A percentile compares a stretch with the other conserved stretches of the same genome.
Conservation (phyloP, 2,888 invertebrate genomes). For the Polydesmus complanatus region DNA sequence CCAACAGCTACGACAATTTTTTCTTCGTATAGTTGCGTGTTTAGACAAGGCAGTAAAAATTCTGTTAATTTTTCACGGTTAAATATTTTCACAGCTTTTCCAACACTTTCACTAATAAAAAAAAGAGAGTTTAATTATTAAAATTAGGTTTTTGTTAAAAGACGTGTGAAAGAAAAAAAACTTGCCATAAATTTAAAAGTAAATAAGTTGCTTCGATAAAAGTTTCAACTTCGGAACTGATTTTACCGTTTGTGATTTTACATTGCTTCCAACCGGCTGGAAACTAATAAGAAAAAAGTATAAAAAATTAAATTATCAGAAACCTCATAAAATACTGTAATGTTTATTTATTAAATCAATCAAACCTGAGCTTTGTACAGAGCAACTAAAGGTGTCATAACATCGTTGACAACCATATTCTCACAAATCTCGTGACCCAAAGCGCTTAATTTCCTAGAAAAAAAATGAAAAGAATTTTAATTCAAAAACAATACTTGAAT, state of each 20-base stretch:
- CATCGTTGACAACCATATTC: slow-evolving; percentile 50
- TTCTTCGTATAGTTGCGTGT: slow-evolving; percentile 42
- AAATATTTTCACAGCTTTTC: slow-evolving; percentile 47
- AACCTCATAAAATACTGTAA: too few species aligned
- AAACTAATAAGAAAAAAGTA: slow-evolving; percentile 23
- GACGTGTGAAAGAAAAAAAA: not conserved
- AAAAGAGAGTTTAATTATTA: slow-evolving; percentile 8
- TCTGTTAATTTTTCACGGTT: slow-evolving; percentile 48
- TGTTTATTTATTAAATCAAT: too few species aligned
- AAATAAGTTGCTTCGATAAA: slow-evolving; percentile 52
- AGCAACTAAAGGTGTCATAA: slow-evolving; percentile 53
- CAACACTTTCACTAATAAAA: slow-evolving; percentile 35
- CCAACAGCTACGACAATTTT: slow-evolving; percentile 33
- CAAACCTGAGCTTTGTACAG: slow-evolving; percentile 44
- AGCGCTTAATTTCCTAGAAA: slow-evolving; percentile 45
- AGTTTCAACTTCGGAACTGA: slow-evolving; percentile 47
- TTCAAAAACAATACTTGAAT: too few species aligned
- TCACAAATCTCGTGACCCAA: slow-evolving; percentile 47
- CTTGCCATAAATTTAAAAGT: slow-evolving; percentile 50
- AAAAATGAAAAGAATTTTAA: too few species aligned
- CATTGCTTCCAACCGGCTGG: slow-evolving; percentile 24
- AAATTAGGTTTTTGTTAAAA: not conserved
- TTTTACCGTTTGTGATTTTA: slow-evolving; percentile 28
- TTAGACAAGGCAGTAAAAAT: slow-evolving; percentile 45
- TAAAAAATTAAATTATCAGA: not conserved